Conservation (phyloP, 1,140 invertebrate species). For the Drosophila virilis region DNA sequence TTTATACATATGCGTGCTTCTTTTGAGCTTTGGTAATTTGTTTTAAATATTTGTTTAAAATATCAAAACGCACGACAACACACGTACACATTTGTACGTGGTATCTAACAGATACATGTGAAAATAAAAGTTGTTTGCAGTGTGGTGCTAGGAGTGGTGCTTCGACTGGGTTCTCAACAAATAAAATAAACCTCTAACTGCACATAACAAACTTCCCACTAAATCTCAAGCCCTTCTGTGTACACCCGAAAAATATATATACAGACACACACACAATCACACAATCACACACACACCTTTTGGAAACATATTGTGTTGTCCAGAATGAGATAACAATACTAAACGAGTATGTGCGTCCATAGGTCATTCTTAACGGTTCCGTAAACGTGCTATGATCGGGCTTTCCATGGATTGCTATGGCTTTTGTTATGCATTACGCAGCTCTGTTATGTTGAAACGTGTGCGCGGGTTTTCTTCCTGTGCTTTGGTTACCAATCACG, state of each 20-base stretch:
- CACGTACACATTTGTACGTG: conserved; percentile 75
- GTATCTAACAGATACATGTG: conserved; percentile 79
- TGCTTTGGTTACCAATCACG: conserved; percentile 70
- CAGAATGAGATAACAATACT: conserved; percentile 12
- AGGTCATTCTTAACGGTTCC: conserved; percentile 47
- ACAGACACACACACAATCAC: not conserved
- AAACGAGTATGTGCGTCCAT: not conserved
- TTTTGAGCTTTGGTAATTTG: conserved; percentile 77
- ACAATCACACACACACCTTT: conserved; percentile 14
- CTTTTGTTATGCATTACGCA: conserved; percentile 76
- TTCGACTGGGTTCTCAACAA: conserved; percentile 58
- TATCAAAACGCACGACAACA: conserved; percentile 71
- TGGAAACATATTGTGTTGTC: conserved; percentile 13
- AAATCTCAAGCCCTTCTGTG: conserved; percentile 30
- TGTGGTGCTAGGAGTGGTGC: conserved; percentile 18
- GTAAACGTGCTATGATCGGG: conserved; percentile 39
- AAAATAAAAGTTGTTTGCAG: conserved; percentile 77
- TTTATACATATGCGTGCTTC: conserved; percentile 61
- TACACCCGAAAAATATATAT: not conserved
- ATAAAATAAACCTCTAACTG: conserved; percentile 25
- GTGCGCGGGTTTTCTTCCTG: conserved; percentile 61
- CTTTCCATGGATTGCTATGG: conserved; percentile 35
- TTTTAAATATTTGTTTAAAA: conserved; percentile 81
- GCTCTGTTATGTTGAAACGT: conserved; percentile 57
- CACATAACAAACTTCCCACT: conserved; percentile 32